Conservation (phyloP, 1,140 invertebrate species). For the Chrysoperla carnea region DNA sequence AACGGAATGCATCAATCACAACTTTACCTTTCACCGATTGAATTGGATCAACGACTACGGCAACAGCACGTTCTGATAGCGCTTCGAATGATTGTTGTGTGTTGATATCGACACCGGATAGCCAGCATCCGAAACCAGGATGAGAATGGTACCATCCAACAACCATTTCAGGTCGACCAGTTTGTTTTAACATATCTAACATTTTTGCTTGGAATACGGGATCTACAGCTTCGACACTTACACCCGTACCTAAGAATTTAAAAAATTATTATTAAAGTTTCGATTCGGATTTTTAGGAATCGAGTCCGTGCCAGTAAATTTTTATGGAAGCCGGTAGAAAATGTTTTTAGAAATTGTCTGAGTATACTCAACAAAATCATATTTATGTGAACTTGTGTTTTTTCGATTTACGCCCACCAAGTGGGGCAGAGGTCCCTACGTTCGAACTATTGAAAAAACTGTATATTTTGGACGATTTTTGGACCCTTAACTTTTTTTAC, state of each 20-base stretch:
- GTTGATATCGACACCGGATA: constrained; percentile 99
- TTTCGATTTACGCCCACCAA: too few relatives aligned
- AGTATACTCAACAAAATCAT: too few relatives aligned
- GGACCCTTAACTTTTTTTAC: too few relatives aligned
- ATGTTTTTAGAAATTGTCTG: too few relatives aligned
- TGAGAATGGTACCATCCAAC: constrained; percentile 99
- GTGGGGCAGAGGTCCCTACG: too few relatives aligned
- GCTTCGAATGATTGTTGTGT: constrained; percentile 99
- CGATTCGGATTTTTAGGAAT: too few relatives aligned
- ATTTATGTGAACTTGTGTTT: too few relatives aligned
- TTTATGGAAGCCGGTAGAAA: too few relatives aligned
- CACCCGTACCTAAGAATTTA: constrained; percentile 48
- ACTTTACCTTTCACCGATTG: constrained; percentile 98
- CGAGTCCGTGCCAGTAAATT: too few relatives aligned
- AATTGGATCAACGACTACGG: constrained; percentile 98
- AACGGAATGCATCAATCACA: constrained; percentile 85
- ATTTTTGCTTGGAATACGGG: constrained; percentile 99
- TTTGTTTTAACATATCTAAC: constrained; percentile 99
- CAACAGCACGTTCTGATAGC: constrained; percentile 92
- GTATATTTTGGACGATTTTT: too few relatives aligned
- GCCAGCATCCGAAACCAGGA: constrained; percentile 99
- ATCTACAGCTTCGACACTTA: constrained; percentile 98
- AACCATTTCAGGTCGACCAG: constrained; percentile 98
- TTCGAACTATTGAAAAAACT: too few relatives aligned
- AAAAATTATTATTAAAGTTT: too few relatives aligned